These are phyloP conservation scores for Drosophila novamexicana DNA, from an alignment of 1,140 invertebrate genomes.

Conservation along the genomic window DNA sequence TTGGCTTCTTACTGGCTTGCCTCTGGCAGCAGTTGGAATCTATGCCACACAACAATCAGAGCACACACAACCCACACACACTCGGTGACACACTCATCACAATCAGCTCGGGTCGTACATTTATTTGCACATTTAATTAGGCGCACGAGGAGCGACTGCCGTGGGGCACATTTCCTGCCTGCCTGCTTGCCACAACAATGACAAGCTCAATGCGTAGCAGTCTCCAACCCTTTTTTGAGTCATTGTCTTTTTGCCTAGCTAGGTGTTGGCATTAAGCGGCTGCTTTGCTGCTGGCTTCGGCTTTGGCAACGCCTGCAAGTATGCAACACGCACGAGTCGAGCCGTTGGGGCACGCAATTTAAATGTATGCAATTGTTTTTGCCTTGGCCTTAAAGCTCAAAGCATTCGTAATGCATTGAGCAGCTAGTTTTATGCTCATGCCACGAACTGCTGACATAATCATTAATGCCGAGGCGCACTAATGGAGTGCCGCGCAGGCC, in stretches of 20 bases:
- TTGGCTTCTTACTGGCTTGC: slow-evolving; percentile 37
- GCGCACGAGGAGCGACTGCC: slow-evolving; percentile 61
- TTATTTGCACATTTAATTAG: slow-evolving; percentile 84
- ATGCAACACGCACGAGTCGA: slow-evolving; percentile 46
- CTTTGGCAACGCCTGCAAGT: slow-evolving; percentile 51
- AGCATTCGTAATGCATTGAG: no score
- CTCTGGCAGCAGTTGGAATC: slow-evolving; percentile 51
- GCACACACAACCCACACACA: slow-evolving; percentile 20
- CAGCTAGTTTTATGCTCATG: neutral
- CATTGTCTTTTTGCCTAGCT: neutral
- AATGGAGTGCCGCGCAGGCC: slow-evolving; percentile 14
- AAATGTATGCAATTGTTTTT: neutral
- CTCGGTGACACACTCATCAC: slow-evolving; percentile 50
- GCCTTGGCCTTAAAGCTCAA: neutral
- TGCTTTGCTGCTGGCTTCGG: slow-evolving; percentile 1
- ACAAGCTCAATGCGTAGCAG: neutral
- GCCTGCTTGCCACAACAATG: slow-evolving; percentile 24
- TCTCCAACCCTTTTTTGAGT: neutral
- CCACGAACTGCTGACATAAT: neutral
- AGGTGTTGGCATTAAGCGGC: slow-evolving; percentile 35
- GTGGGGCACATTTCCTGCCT: slow-evolving; percentile 64
- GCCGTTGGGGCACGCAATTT: slow-evolving; percentile 10
- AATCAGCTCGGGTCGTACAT: slow-evolving; percentile 72
- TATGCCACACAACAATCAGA: slow-evolving; percentile 25
- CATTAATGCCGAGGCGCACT: neutral